phyloP scores from a whole-genome alignment of 1,140 invertebrate species.

The Hydropsyche tenuis region DNA sequence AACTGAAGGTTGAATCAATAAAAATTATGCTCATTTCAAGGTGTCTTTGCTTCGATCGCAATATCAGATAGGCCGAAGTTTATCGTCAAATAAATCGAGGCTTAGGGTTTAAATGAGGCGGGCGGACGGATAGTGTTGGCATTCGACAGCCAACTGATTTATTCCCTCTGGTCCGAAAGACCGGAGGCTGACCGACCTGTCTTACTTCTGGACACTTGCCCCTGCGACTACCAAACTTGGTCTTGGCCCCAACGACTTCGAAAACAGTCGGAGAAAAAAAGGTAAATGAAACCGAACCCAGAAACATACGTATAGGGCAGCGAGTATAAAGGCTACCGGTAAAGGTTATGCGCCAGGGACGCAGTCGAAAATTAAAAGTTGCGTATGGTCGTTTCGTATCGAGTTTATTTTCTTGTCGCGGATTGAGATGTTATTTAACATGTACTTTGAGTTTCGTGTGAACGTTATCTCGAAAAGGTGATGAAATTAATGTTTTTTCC shows the following conservation, averaged over 20 bases:
- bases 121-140: slow-evolving; percentile 17
- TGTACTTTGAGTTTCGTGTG: too few species aligned
- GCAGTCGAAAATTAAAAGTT: slow-evolving; percentile 10
- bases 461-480: too few species aligned
- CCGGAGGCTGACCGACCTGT: slow-evolving; percentile 25
- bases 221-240: slow-evolving; percentile 29
- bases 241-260: slow-evolving; percentile 10
- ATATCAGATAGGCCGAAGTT: neutral
- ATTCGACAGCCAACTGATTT: slow-evolving; percentile 33
- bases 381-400: neutral
- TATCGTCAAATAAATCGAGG: neutral
- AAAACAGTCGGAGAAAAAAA: slow-evolving; percentile 6
- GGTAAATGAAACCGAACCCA: too few species aligned
- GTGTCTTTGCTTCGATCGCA: too few species aligned
- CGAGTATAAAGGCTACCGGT: slow-evolving; percentile 23
- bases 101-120: neutral
- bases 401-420: too few species aligned
- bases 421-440: too few species aligned
- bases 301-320: too few species aligned
- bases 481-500: too few species aligned
- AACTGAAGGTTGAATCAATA: neutral
- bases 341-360: slow-evolving; percentile 27
- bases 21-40: too few species aligned
- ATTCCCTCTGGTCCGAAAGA: slow-evolving; percentile 23
- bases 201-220: slow-evolving; percentile 18